Percentiles rank a stretch among this genome's conserved stretches.
phyloP scores from a whole-genome alignment of 2,797 vertebrate genomes.

The Microctenopoma lineatum region DNA sequence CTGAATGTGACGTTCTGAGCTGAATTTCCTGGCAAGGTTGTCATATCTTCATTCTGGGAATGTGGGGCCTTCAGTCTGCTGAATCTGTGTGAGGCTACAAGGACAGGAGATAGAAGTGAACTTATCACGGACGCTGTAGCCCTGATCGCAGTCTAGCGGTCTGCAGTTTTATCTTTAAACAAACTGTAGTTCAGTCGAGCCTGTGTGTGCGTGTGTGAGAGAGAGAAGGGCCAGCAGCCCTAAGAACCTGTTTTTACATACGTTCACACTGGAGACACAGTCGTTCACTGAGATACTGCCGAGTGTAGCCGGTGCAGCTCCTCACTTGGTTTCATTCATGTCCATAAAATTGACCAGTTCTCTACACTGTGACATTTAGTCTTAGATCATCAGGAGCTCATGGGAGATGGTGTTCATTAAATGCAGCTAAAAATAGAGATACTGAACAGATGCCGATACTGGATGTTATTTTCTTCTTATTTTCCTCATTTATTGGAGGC shows the following conservation, averaged over 20 bases:
- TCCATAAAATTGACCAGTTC: too few relatives aligned
- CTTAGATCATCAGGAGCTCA: too few relatives aligned
- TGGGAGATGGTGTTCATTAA: too few relatives aligned
- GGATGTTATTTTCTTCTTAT: too few relatives aligned
- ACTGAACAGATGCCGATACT: too few relatives aligned
- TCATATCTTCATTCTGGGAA: conserved; percentile 62
- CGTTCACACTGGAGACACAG: too few relatives aligned
- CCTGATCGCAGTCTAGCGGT: conserved; percentile 63
- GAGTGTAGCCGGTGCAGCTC: too few relatives aligned
- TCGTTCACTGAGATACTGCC: too few relatives aligned
- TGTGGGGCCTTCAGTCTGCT: conserved; percentile 50
- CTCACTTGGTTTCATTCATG: too few relatives aligned
- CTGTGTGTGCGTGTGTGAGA: not conserved
- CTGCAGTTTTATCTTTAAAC: conserved; percentile 46
- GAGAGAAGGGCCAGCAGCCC: not conserved
- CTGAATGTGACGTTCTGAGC: conserved; percentile 48
- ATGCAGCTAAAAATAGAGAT: too few relatives aligned
- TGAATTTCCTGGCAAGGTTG: conserved; percentile 40
- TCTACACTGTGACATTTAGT: too few relatives aligned
- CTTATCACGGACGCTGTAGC: conserved; percentile 58
- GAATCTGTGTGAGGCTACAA: conserved; percentile 53
- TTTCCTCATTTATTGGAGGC: too few relatives aligned
- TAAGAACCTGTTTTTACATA: not conserved
- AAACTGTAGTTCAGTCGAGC: conserved; percentile 26
- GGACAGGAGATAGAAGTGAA: conserved; percentile 66